Evolutionary conservation across 1,140 invertebrate species (phyloP), one percentile per base, ranked within the genome.

Genomic region (Dendrolimus punctatus): DNA sequence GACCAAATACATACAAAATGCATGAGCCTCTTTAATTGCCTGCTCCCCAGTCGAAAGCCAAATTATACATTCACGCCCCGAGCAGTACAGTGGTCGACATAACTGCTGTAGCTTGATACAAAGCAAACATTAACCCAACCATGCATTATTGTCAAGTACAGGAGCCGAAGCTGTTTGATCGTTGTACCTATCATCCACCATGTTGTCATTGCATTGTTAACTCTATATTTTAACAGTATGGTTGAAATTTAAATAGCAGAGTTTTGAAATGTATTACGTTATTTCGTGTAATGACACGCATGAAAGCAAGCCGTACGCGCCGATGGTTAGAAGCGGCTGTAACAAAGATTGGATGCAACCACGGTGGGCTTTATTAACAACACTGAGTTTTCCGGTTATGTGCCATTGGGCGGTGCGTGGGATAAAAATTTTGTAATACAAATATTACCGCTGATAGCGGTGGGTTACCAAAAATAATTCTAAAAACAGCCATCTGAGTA

Each of bases 61-160:
- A 80, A 85, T 85, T 85, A 83, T 81, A 81, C 73, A 85, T 74
- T 85, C 78, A 77, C 76, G 78, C 81, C 80, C 68, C 68, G 68
- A 80, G 82, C 75, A 23, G 64, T 54, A 66, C 68, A 71, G 71
- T 71, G 73, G 80, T 75, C 76, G 73, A 73, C 76, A 72, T 76
- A 74, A 71, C 81, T 78, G 78, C 73, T 78, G 67, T 65, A 73
- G 68, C 69, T 71, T 75, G 78, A 81, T 78, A 82, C 79, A 84
- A 84, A 81, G 79, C 79, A 84, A 86, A 86, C 75, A 84, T 86
- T 86, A 86, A 78, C 55, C 60, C 82, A 76, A 65, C 82, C 82
- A 86, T 84, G 82, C 82, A 86, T 84, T 86, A 84, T 86, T 84
- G 82, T 86, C 80, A 85, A 85, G 79, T 79, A 72, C 80, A 80